phyloP scores from a whole-genome alignment of 1,140 invertebrate genomes.

The Aporrectodea caliginosa region DNA sequence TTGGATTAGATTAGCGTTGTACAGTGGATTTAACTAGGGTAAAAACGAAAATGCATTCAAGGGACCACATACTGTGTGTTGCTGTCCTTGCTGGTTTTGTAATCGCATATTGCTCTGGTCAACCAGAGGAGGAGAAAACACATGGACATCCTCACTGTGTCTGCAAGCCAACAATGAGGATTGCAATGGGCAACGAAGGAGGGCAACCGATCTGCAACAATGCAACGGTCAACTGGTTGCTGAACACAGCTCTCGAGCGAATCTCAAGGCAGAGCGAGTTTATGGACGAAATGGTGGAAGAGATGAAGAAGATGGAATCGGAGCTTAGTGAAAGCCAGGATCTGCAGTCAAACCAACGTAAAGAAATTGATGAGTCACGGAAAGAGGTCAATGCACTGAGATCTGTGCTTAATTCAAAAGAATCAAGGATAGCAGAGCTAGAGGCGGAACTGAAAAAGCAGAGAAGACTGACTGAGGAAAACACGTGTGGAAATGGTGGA shows the following conservation, averaged over 20 bases:
- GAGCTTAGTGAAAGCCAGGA: background rate
- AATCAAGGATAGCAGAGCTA: background rate
- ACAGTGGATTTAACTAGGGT: no score
- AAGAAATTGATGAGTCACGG: background rate
- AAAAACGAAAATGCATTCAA: no score
- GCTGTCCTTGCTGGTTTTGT: no score
- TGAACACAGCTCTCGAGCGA: slow-evolving; percentile 1
- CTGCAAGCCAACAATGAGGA: background rate
- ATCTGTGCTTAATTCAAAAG: background rate
- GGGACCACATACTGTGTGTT: no score
- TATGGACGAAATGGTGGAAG: background rate
- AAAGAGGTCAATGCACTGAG: background rate
- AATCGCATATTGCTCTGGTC: no score
- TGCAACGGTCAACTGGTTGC: slow-evolving; percentile 2
- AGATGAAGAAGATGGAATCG: background rate
- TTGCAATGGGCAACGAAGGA: background rate
- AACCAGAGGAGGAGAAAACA: no score
- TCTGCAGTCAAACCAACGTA: background rate
- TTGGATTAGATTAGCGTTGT: no score
- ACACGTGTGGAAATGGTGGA: no score
- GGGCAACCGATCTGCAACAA: background rate
- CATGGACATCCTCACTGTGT: background rate
- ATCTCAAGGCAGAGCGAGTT: slow-evolving; percentile 1
- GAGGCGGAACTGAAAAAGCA: background rate
- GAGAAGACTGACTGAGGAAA: no score